Evolutionary conservation across 1,140 invertebrate species (phyloP).

Genomic region (Agrilus planipennis): DNA sequence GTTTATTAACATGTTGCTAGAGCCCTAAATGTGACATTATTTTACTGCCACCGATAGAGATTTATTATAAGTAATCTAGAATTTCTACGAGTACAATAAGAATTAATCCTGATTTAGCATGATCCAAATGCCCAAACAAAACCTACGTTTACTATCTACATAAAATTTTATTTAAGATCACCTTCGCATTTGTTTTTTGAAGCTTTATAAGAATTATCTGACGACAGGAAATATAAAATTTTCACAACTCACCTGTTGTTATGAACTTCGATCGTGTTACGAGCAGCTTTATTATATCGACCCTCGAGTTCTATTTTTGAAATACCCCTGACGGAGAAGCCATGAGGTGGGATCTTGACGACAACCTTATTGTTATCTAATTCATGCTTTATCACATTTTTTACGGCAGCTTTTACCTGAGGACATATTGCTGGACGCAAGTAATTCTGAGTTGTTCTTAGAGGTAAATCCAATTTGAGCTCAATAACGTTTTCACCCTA

Average conservation of each 20-base stretch:
- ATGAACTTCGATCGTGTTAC: slow-evolving; percentile 27
- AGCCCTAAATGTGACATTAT: too few relatives aligned
- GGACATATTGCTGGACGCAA: slow-evolving; percentile 26
- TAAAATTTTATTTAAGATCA: too few relatives aligned
- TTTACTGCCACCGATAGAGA: too few relatives aligned
- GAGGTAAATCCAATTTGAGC: slow-evolving; percentile 69
- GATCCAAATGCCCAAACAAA: too few relatives aligned
- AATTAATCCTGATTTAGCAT: too few relatives aligned
- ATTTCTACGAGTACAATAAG: too few relatives aligned
- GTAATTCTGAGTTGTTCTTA: slow-evolving; percentile 68
- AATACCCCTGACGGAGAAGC: slow-evolving; percentile 17
- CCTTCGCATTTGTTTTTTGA: too few relatives aligned
- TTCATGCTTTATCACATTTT: slow-evolving; percentile 28
- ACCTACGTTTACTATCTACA: too few relatives aligned
- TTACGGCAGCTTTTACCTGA: slow-evolving; percentile 29
- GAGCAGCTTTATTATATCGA: slow-evolving; percentile 28
- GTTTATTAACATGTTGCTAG: too few relatives aligned
- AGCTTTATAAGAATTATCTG: too few relatives aligned
- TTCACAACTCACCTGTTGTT: slow-evolving; percentile 31
- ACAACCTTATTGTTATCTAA: slow-evolving; percentile 24
- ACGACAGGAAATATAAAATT: too few relatives aligned
- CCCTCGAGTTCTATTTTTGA: slow-evolving; percentile 29
- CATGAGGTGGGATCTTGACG: slow-evolving; percentile 28
- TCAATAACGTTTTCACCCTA: slow-evolving; percentile 74
- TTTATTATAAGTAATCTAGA: too few relatives aligned